A percentile compares a stretch with the other conserved stretches of the same genome.
Conservation (phyloP, 2,888 invertebrate species). For the Patella depressa region DNA sequence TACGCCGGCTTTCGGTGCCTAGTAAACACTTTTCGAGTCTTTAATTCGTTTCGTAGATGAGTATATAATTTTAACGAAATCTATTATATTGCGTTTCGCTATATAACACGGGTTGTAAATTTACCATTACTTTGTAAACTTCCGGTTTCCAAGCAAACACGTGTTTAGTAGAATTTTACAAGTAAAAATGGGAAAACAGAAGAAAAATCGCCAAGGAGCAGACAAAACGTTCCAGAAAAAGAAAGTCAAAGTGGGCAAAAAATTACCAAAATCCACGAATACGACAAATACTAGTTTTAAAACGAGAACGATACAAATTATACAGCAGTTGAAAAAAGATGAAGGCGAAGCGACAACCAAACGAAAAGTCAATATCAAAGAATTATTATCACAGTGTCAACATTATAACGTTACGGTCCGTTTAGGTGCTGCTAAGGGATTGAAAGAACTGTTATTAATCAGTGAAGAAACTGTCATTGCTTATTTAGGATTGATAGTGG, state of each 20-base stretch:
- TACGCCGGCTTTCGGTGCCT: too few relatives aligned
- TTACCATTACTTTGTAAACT: background rate
- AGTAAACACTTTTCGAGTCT: too few relatives aligned
- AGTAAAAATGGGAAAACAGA: background rate
- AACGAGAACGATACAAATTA: slow-evolving; percentile 88
- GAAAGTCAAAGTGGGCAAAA: slow-evolving; percentile 85
- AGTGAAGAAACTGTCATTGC: slow-evolving; percentile 74
- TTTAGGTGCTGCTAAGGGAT: slow-evolving; percentile 76
- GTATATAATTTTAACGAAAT: too few relatives aligned
- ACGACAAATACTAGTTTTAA: slow-evolving; percentile 91
- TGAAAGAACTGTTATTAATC: slow-evolving; percentile 74
- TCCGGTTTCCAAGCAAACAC: background rate
- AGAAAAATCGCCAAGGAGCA: slow-evolving; percentile 6
- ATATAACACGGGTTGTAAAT: too few relatives aligned
- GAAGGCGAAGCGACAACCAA: slow-evolving; percentile 77
- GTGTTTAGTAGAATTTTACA: background rate
- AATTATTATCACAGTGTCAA: slow-evolving; percentile 80
- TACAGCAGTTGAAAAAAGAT: slow-evolving; percentile 80
- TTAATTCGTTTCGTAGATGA: too few relatives aligned
- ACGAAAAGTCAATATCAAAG: slow-evolving; percentile 81
- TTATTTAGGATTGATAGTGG: slow-evolving; percentile 80
- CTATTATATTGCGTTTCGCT: too few relatives aligned
- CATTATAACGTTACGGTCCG: slow-evolving; percentile 83
- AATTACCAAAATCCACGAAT: slow-evolving; percentile 87
- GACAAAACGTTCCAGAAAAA: slow-evolving; percentile 81